Conservation (phyloP, 2,113 vertebrate genomes). For the Tragelaphus strepsiceros region DNA sequence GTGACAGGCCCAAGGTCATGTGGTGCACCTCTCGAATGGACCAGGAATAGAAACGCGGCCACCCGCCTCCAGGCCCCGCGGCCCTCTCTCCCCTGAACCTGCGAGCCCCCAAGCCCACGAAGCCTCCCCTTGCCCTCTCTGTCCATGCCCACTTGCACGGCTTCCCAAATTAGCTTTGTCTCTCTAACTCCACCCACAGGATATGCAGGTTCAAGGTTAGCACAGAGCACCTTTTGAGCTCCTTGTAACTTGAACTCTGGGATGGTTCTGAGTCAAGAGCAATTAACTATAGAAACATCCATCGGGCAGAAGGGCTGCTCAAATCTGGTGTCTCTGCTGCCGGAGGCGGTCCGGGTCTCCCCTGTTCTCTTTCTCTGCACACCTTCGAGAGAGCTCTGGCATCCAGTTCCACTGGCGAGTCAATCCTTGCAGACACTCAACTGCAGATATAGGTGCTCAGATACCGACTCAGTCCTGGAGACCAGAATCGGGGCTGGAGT, state of each 20-base stretch:
- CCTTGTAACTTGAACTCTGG: neutral
- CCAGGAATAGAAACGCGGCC: slow-evolving; percentile 50
- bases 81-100: neutral
- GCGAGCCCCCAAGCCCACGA: neutral
- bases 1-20: slow-evolving; percentile 65
- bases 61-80: neutral
- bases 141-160: neutral
- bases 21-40: slow-evolving; percentile 29
- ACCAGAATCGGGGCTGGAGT: neutral
- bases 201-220: slow-evolving; percentile 15
- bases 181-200: neutral
- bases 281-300: slow-evolving; percentile 1
- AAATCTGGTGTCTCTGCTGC: neutral
- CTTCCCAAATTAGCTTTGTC: slow-evolving; percentile 30
- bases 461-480: neutral
- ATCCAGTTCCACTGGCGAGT: fast-evolving
- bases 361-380: neutral
- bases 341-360: no score
- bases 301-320: neutral
- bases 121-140: neutral
- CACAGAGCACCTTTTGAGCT: slow-evolving; percentile 3
- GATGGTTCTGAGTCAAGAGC: neutral
- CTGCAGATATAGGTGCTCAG: no score
- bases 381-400: neutral
- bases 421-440: fast-evolving